Evolutionary conservation across 2,113 vertebrate species (phyloP).

Genomic region (Puntigrus tetrazona): DNA sequence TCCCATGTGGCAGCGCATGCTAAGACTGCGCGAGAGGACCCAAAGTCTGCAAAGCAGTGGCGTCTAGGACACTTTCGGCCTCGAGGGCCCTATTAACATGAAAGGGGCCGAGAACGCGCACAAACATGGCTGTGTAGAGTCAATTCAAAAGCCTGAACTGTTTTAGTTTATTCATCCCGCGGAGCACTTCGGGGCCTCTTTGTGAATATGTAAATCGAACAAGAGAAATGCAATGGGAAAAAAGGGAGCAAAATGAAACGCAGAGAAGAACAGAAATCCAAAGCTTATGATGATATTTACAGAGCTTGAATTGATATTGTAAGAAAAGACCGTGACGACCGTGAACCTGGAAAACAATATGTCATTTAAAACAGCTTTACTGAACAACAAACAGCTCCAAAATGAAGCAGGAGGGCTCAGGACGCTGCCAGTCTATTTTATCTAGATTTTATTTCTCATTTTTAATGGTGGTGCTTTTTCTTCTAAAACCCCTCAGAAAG

Average conservation of each 20-base stretch:
- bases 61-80: constrained; percentile 20
- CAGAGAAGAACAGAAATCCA: neutral
- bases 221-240: neutral
- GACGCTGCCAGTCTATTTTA: neutral
- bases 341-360: neutral
- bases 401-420: neutral
- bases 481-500: neutral
- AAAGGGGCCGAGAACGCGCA: constrained; percentile 14
- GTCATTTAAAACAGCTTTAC: neutral
- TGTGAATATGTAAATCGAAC: constrained; percentile 26
- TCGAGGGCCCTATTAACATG: constrained; percentile 33
- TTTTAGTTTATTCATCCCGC: constrained; percentile 26
- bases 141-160: constrained; percentile 19
- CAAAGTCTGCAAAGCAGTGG: constrained; percentile 17
- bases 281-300: constrained; percentile 31
- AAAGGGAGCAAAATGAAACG: constrained; percentile 6
- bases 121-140: constrained; percentile 16
- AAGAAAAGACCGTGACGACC: neutral
- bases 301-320: neutral
- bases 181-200: constrained; percentile 14
- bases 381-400: neutral
- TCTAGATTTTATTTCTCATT: neutral
- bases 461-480: neutral
- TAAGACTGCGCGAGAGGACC: neutral
- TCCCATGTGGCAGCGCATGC: constrained; percentile 36